Base-by-base conservation (phyloP, 2,888 invertebrate species). In the Nephrotoma guestfalica region DNA sequence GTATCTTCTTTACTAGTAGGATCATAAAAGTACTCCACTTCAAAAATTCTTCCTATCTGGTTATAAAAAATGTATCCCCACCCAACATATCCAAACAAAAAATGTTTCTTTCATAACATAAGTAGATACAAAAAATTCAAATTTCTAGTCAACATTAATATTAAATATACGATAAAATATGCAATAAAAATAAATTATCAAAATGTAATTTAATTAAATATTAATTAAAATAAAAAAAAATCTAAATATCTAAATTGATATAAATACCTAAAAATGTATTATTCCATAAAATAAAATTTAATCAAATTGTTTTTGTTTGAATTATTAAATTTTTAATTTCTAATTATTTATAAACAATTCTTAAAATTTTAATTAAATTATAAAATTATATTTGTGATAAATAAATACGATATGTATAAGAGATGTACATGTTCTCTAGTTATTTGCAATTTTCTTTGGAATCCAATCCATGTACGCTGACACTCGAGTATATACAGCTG, bases 391-490 rank as follows among this genome's bases (percentile, higher is more conserved):
- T 71, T 71, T 71, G 71, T 71, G 71, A 71, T 71, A 71, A 71
- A 71, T 71, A 71, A 71, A 71, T 71, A 30, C 18, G 71, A 71
- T 51, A 15, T 51, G 15, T 15, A 11, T n/a, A 6, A 13, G 4
- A 51, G 15, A 15, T 51, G 18, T 51, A 4, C 13, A 47, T 57
- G 51, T n/a, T 57, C 30, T 57, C 30, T 71, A 71, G 30, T 71
- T 71, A 30, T 71, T 4, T 71, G 42, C 85, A 15, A 86, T 41
- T 41, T 40, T 71, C 15, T 57, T 18, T n/a, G 42, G 83, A n/a
- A 86, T 86, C 86, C 86, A 86, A 40, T 84, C 84, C 15, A 84
- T 41, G 43, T 83, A 86, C 4, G 43, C 83, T 7, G 86, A 86
- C 4, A 86, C 86, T 18, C 83, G 86, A 6, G 43, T 57, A 45